These are phyloP conservation scores for Sminthopsis crassicaudata DNA, from an alignment of 2,113 vertebrate genomes.

Conservation along the genomic window DNA sequence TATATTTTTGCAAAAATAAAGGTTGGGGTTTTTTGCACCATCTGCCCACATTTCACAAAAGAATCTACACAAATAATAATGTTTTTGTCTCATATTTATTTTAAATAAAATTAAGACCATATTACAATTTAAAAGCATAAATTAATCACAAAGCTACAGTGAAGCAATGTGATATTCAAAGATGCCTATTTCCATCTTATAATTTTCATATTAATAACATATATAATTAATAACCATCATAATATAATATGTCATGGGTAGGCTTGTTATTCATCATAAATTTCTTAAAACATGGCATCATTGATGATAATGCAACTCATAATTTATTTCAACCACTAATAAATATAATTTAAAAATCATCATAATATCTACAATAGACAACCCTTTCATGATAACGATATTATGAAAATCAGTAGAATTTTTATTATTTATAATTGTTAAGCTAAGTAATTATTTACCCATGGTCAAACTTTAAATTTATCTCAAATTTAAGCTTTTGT, in stretches of 20 bases:
- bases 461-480: neutral
- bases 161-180: too few species aligned
- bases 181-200: neutral
- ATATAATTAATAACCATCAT: neutral
- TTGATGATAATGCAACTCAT: neutral
- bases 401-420: neutral
- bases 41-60: neutral
- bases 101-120: too few species aligned
- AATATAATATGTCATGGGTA: neutral
- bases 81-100: too few species aligned
- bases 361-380: neutral
- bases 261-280: neutral
- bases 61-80: too few species aligned
- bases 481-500: neutral
- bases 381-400: neutral
- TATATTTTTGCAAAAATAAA: neutral
- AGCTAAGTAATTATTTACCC: too few species aligned
- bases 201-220: neutral
- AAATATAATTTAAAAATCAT: neutral
- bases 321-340: neutral
- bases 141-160: too few species aligned
- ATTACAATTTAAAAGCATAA: too few species aligned
- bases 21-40: neutral
- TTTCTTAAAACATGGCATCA: neutral
- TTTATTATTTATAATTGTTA: neutral